Evolutionary conservation across 1,140 invertebrate species (phyloP).

Genomic region (Spodoptera litura): DNA sequence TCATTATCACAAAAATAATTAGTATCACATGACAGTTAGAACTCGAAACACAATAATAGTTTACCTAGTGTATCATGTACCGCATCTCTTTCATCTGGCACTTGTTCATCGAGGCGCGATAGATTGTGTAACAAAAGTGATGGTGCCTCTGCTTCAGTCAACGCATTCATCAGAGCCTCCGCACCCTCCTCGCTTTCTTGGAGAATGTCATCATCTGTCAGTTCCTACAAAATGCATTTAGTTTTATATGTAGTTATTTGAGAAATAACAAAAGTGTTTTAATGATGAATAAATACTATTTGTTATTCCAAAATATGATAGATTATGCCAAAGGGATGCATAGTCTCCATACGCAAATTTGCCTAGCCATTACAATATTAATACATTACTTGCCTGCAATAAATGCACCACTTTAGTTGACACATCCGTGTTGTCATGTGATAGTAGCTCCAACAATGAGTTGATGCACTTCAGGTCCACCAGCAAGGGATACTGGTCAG

Average conservation of each 20-base stretch:
- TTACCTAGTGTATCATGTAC: slow-evolving; percentile 97
- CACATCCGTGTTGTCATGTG: slow-evolving; percentile 99
- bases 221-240: slow-evolving; percentile 89
- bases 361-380: background rate
- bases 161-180: slow-evolving; percentile 91
- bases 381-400: slow-evolving; percentile 86
- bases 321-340: too few species aligned
- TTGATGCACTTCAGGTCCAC: slow-evolving; percentile 96
- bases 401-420: slow-evolving; percentile 93
- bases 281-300: too few species aligned
- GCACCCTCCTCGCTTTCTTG: slow-evolving; percentile 96
- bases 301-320: too few species aligned
- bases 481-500: slow-evolving; percentile 96
- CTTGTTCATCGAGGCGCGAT: slow-evolving; percentile 96
- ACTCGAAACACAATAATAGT: background rate
- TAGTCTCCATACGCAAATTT: background rate
- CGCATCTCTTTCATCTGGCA: slow-evolving; percentile 98
- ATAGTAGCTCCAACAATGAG: slow-evolving; percentile 96
- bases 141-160: slow-evolving; percentile 96
- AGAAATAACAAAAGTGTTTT: too few species aligned
- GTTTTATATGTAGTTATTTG: too few species aligned
- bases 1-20: too few species aligned
- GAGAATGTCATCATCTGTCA: slow-evolving; percentile 98
- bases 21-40: too few species aligned
- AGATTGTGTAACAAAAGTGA: slow-evolving; percentile 97